Base-by-base conservation (phyloP, 1,140 invertebrate genomes). In the Drosophila nigromelanica region DNA sequence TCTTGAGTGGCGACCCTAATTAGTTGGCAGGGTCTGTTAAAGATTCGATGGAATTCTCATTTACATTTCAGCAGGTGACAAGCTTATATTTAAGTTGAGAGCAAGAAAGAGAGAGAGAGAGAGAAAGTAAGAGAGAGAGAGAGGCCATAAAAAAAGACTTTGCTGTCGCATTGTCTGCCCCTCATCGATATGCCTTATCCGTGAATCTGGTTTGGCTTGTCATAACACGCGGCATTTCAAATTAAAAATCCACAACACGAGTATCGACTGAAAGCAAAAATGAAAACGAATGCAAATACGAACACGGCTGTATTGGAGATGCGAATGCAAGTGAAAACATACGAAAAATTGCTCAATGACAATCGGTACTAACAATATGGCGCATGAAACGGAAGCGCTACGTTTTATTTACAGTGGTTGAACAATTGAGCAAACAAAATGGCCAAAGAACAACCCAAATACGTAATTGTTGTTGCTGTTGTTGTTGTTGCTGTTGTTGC, bases 331-430 rank as follows among this genome's bases (percentile, higher is more conserved):
- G 61, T 54, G 61, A 85, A 85, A 85, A 71, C 77, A 85, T 69
- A 64, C 80, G 80, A 83, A 76, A 85, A 85, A 73, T 70, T 83
- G 63, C 68, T 83, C 80, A 76, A 78, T 82, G 66, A 71, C 75
- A 82, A 76, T 73, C 66, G 76, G 63, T 27, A 33, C 52, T 69
- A 62, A 70, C 58, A 73, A 68, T 73, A 73, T 73, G 70, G 70
- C 48, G 69, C 30, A 24, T 56, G 62, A 58, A 73, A 60, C 62
- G 76, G 69, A 76, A 63, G 69, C 67, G 76, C 78, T 62, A 61
- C 69, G 60, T 73, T 85, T 81, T 80, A 86, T 86, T 86, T 86
- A 74, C 82, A 81, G 50, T 81, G 63, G 67, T 47, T 69, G 56
- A 81, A 81, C 78, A 78, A 87, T 81, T 69, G 78, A 47, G 70